A percentile compares a stretch with the other conserved stretches of the same genome.
phyloP scores from a whole-genome alignment of 1,140 invertebrate genomes.

The Sycophila sp. region DNA sequence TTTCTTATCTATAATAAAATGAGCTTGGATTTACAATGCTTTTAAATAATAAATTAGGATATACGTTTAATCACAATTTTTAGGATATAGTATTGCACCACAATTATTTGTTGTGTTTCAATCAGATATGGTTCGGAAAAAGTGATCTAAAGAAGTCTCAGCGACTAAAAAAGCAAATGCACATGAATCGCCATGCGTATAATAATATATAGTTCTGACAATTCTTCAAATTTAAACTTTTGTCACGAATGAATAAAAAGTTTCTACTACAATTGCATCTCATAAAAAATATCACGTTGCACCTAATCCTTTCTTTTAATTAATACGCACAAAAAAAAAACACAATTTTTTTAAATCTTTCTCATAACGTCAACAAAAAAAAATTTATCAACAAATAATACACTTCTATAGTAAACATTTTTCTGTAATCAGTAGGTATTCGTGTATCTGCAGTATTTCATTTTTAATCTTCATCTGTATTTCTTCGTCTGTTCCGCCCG shows the following conservation, averaged over 20 bases:
- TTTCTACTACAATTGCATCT: background rate
- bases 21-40: too few relatives aligned
- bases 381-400: background rate
- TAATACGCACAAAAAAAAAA: background rate
- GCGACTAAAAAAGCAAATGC: background rate
- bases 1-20: background rate
- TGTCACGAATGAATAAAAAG: background rate
- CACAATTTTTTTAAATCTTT: background rate
- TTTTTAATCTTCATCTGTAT: slow-evolving; percentile 46
- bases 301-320: background rate
- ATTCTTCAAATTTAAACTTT: background rate
- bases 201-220: background rate
- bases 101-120: slow-evolving; percentile 1
- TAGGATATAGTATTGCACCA: slow-evolving; percentile 2
- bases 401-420: background rate
- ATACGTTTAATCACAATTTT: slow-evolving; percentile 8
- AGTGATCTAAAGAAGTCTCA: background rate
- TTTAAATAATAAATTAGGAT: slow-evolving; percentile 10
- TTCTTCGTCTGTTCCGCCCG: slow-evolving; percentile 54
- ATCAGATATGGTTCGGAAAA: background rate
- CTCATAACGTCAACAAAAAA: background rate
- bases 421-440: background rate
- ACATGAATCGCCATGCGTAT: background rate
- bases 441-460: background rate
- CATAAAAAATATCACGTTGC: background rate